Conservation (phyloP, 2,888 invertebrate genomes). For the Patella caerulea region DNA sequence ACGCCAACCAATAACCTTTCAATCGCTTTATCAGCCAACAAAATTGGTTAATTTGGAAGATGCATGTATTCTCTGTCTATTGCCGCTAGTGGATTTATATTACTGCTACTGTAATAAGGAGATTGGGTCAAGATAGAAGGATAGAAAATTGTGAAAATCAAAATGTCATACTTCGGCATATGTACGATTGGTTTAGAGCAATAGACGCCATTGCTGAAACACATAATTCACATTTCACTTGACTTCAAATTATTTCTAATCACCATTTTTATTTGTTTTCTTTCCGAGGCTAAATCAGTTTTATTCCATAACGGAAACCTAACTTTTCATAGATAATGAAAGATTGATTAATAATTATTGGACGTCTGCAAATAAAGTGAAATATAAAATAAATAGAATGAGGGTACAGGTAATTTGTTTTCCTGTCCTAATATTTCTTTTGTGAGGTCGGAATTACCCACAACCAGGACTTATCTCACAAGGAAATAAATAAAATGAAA, state of each 20-base stretch:
- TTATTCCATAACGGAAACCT: too few species aligned
- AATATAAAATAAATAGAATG: too few species aligned
- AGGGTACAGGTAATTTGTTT: too few species aligned
- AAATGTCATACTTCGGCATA: constrained; percentile 4
- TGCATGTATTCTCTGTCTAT: not conserved
- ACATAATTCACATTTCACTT: not conserved
- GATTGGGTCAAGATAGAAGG: not conserved
- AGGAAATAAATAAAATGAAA: too few species aligned
- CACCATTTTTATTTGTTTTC: constrained; percentile 6
- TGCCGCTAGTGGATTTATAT: not conserved
- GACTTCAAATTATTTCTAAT: not conserved
- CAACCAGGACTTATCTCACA: too few species aligned
- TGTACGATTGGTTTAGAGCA: not conserved
- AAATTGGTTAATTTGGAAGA: not conserved
- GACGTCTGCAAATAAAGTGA: too few species aligned
- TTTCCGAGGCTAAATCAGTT: not conserved
- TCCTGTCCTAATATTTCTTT: too few species aligned
- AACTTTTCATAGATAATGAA: too few species aligned
- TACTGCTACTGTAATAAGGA: not conserved
- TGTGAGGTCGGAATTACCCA: too few species aligned
- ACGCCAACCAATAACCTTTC: not conserved
- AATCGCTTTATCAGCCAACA: constrained; percentile 10
- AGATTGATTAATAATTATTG: too few species aligned
- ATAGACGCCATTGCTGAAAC: not conserved
- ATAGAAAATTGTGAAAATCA: not conserved